Evolutionary conservation across 23 tunicate genomes (phyloP), one percentile per base, ranked within the genome.

Genomic region (Ascidia mentula): DNA sequence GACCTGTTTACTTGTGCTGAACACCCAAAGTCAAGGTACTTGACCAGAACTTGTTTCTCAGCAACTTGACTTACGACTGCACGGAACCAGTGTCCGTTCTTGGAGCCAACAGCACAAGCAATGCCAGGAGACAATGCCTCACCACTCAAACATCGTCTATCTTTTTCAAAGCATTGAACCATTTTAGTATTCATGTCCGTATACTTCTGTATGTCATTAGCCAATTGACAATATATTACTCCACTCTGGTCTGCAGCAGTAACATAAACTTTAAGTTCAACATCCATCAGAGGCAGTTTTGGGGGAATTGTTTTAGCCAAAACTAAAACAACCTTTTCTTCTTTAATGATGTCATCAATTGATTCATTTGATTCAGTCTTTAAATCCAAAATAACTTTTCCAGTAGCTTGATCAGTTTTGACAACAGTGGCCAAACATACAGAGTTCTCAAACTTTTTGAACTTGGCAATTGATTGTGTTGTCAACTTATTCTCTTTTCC

Each of bases 11-110:
- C 34, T 5, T 6, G 12, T 3, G 75, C 75, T 7, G 34, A 28
- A 33, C 74, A 74, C 13, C 87, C 87, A 82, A 40, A 82, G 46
- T 82, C 87, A 0, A 46, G 59, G 74, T 82, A 82, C 1, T 74
- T 80, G 73, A 82, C 87, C 13, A 82, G 31, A 26, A 42, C 45
- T 46, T 74, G 75, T 38, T 60, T 33, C 34, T 35, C 39, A 45
- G 31, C 59, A 8, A 53, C 37, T 35, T 34, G 42, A n/a, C 46
- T 22, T 34, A 82, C 40, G 24, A 40, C 46, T n/a, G 80, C 75
- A 59, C 87, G 53, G 40, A 59, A 82, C 87, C 87, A 82, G 13
- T 59, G 35, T 28, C 74, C 80, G 40, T 82, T 69, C 6, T 18
- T 20, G 31, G 71, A 34, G 2, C 32, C 18, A 18, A 18, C 75